Base-by-base conservation (phyloP, 2,113 vertebrate genomes). In the Sitta europaea region DNA sequence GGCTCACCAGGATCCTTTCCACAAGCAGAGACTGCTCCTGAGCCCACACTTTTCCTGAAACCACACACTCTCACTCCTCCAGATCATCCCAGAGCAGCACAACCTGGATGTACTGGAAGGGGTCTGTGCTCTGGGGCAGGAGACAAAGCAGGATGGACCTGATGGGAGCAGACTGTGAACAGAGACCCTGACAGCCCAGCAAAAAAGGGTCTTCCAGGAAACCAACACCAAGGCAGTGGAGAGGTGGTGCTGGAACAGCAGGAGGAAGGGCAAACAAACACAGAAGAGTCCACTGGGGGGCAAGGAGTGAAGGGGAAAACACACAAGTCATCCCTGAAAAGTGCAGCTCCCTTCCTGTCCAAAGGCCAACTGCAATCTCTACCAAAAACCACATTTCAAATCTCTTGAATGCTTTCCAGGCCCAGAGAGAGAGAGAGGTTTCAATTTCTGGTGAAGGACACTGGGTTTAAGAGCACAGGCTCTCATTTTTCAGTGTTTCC, bases 121-220 rank as follows among this genome's bases (percentile, higher is more conserved):
- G 11, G 4, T 8, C 50, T 35, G 19, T 0, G 0, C 42, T 48
- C 53, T 4, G 24, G 18, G 83, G 43, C 7, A 1, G 22, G 12
- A 35, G 20, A 45, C 36, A 73, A 75, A 61, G 66, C 29, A 57
- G 86, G 47, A 48, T 17, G 36, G 35, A 36, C 35, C 31, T 50
- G 35, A 35, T 7, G 17, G 38, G 63, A 61, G 4, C 5, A 24
- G 28, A 24, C 0, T 27, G 45, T 22, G 31, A 38, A 33, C 48
- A 86, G n/a, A 77, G 43, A 82, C 5, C 27, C n/a, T 18, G 33
- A 43, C 2, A 66, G 24, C 23, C 35, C 47, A 36, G 8, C 3
- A 81, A 35, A 67, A 72, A 59, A 73, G 25, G 14, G 43, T 12
- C 79, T 70, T 23, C 3, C 31, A n/a, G 21, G 40, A 79, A 83